phyloP scores from a whole-genome alignment of 2,888 invertebrate genomes.

The Eurytoma adleriae region DNA sequence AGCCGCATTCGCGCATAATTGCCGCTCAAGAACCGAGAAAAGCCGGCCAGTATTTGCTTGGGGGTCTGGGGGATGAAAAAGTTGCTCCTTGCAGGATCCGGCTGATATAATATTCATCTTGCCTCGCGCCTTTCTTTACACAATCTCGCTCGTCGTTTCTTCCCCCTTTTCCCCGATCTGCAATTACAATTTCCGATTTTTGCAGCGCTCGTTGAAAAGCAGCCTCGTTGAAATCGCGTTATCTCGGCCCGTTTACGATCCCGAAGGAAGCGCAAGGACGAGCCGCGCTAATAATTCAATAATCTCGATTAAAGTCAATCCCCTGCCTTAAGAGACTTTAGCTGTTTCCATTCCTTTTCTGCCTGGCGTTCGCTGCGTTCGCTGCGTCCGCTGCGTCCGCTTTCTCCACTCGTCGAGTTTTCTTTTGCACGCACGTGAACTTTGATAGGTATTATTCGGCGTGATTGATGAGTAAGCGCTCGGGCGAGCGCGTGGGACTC shows the following conservation, averaged over 20 bases:
- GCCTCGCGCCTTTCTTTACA: background rate
- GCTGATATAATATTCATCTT: background rate
- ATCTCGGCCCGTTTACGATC: background rate
- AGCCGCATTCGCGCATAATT: slow-evolving; percentile 1
- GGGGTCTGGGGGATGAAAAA: background rate
- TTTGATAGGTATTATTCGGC: slow-evolving; percentile 52
- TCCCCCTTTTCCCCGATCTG: background rate
- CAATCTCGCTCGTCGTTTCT: background rate
- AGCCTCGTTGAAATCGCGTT: slow-evolving; percentile 5
- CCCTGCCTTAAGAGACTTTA: slow-evolving; percentile 51
- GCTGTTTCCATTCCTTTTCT: slow-evolving; percentile 44
- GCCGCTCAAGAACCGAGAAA: background rate
- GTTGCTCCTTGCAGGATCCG: background rate
- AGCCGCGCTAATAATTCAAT: slow-evolving; percentile 28
- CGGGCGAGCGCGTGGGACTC: slow-evolving; percentile 32
- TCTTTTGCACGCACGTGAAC: slow-evolving; percentile 38
- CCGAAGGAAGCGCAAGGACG: background rate
- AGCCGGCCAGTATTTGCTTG: background rate
- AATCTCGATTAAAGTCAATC: slow-evolving; percentile 46
- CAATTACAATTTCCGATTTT: background rate
- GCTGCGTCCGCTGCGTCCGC: background rate
- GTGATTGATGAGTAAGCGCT: slow-evolving; percentile 54
- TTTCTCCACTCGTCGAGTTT: slow-evolving; percentile 28
- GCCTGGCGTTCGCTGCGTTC: background rate
- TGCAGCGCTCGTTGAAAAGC: background rate